Conservation (phyloP, 2,888 invertebrate species). For the Ophion costatus region DNA sequence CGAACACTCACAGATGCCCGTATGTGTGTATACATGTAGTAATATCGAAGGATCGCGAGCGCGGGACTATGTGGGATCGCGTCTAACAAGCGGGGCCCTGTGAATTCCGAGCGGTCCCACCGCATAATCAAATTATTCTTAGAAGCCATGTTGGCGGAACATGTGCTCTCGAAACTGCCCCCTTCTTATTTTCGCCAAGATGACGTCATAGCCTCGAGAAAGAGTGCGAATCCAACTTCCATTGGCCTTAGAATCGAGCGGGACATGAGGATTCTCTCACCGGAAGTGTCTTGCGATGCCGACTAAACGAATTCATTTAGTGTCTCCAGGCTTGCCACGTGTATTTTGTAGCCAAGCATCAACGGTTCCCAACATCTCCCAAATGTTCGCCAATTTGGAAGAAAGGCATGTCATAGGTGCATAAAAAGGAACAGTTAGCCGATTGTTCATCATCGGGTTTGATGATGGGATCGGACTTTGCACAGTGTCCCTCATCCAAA, state of each 20-base stretch:
- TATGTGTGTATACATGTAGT: slow-evolving; percentile 17
- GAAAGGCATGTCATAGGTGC: not conserved
- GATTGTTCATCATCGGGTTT: not conserved
- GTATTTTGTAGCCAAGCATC: not conserved
- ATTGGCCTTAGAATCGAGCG: slow-evolving; percentile 24
- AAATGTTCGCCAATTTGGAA: not conserved
- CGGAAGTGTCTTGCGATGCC: slow-evolving; percentile 48
- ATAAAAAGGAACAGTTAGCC: not conserved
- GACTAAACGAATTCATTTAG: slow-evolving; percentile 24
- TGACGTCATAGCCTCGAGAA: slow-evolving; percentile 72
- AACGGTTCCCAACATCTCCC: slow-evolving; percentile 3
- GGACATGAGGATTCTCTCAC: slow-evolving; percentile 42
- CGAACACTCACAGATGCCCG: slow-evolving; percentile 31
- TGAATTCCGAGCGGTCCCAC: slow-evolving; percentile 73
- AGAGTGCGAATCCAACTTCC: slow-evolving; percentile 41
- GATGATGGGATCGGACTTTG: not conserved
- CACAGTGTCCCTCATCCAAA: slow-evolving; percentile 58
- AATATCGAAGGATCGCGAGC: slow-evolving; percentile 55
- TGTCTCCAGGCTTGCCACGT: slow-evolving; percentile 1
- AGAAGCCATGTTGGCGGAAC: slow-evolving; percentile 72
- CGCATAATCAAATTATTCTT: slow-evolving; percentile 80
- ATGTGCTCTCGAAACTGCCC: slow-evolving; percentile 71
- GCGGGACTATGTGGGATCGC: slow-evolving; percentile 60
- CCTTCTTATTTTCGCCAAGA: slow-evolving; percentile 28
- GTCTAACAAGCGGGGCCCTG: slow-evolving; percentile 72